These are phyloP conservation scores for Meles meles DNA, from an alignment of 2,113 vertebrate genomes.

Conservation along the genomic window DNA sequence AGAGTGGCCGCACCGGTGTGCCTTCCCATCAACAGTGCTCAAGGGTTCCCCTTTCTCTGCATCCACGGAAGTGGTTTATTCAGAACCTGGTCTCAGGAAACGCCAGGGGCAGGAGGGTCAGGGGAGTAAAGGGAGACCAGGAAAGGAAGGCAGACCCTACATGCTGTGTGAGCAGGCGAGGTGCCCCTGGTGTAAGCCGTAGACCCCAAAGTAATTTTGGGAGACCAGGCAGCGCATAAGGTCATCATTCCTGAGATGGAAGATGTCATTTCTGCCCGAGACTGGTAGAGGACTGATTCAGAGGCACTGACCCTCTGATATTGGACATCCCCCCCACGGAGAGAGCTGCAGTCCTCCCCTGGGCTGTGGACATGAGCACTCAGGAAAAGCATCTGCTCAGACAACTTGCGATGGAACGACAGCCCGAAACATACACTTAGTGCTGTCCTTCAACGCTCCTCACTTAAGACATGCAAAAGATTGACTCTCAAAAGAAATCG, in stretches of 20 bases:
- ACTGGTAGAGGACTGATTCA: background rate
- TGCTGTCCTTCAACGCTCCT: background rate
- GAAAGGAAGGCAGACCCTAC: background rate
- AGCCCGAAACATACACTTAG: accelerated
- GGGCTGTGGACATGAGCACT: background rate
- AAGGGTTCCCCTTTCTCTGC: background rate
- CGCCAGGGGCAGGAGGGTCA: accelerated
- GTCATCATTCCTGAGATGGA: background rate
- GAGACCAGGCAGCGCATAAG: background rate
- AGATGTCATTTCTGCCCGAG: accelerated
- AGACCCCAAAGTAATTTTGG: background rate
- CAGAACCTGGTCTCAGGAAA: background rate
- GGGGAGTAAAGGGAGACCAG: background rate
- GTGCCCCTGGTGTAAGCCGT: background rate
- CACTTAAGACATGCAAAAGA: background rate
- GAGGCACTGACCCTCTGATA: background rate
- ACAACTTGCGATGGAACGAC: too few relatives aligned
- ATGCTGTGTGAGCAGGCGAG: background rate
- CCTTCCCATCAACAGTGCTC: background rate
- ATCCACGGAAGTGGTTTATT: background rate
- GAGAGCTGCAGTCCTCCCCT: background rate
- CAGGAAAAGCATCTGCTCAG: background rate
- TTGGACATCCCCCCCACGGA: accelerated
- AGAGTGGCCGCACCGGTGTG: background rate
- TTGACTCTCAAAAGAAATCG: background rate